A percentile compares a stretch with the other conserved stretches of the same genome.
These are phyloP conservation scores for Luscinia megarhynchos DNA, from an alignment of 2,797 vertebrate species.

Conservation along the genomic window DNA sequence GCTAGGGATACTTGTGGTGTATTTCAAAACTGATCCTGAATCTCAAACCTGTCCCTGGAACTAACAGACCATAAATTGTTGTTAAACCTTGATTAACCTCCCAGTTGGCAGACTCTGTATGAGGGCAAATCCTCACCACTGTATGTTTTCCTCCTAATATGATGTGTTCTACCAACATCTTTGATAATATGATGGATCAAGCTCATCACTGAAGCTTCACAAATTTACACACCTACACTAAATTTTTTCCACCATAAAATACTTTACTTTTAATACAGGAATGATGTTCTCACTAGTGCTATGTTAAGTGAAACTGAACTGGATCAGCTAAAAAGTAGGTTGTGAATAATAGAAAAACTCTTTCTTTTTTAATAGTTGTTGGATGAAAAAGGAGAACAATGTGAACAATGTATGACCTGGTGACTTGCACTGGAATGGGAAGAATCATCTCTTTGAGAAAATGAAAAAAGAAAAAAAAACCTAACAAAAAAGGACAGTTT, in stretches of 20 bases:
- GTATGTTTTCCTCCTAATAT: neutral
- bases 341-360: neutral
- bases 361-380: neutral
- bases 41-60: neutral
- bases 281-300: neutral
- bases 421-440: neutral
- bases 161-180: neutral
- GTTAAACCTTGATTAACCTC: neutral
- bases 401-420: slow-evolving; percentile 1
- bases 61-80: neutral
- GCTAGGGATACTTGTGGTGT: neutral
- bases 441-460: neutral
- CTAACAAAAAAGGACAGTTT: neutral
- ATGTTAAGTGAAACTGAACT: neutral
- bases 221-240: neutral
- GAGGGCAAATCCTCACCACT: neutral
- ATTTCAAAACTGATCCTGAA: neutral
- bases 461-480: neutral
- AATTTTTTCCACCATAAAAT: neutral
- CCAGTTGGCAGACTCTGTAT: neutral
- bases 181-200: neutral
- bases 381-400: neutral
- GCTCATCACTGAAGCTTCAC: neutral
- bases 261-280: neutral
- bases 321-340: neutral